phyloP scores from a whole-genome alignment of 2,797 vertebrate species.

The Octomys mimax region DNA sequence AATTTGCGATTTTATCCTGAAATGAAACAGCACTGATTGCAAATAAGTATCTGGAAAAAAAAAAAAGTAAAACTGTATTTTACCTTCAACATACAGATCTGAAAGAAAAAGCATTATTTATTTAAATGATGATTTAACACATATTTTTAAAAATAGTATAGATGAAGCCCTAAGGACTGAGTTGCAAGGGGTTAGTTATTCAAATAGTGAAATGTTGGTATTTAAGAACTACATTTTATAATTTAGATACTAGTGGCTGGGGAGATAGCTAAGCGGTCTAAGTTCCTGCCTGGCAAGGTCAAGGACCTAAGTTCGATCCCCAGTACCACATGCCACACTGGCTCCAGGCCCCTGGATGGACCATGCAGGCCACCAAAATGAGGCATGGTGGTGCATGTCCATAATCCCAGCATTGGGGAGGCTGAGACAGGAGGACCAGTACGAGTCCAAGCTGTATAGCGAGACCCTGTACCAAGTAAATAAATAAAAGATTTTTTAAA shows the following conservation, averaged over 20 bases:
- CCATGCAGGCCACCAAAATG: too few relatives aligned
- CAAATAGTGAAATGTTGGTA: slow-evolving; percentile 69
- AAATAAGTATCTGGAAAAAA: slow-evolving; percentile 6
- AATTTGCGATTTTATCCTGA: neutral
- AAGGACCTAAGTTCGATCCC: too few relatives aligned
- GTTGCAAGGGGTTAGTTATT: slow-evolving; percentile 47
- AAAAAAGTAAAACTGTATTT: slow-evolving; percentile 48
- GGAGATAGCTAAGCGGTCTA: too few relatives aligned
- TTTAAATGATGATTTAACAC: slow-evolving; percentile 50
- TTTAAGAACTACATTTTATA: slow-evolving; percentile 56
- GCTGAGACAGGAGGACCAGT: too few relatives aligned
- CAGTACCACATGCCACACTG: too few relatives aligned
- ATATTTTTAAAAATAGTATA: slow-evolving; percentile 56
- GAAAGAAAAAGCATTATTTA: slow-evolving; percentile 59
- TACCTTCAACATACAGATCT: neutral
- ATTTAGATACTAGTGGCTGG: slow-evolving; percentile 35
- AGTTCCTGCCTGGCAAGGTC: too few relatives aligned
- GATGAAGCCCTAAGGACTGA: slow-evolving; percentile 10
- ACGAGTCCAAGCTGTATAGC: too few relatives aligned
- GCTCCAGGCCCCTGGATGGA: too few relatives aligned
- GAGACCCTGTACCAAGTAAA: too few relatives aligned
- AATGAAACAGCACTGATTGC: neutral
- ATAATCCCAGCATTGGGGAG: too few relatives aligned
- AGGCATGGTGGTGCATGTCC: too few relatives aligned
- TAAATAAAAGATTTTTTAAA: neutral